Evolutionary conservation across 1,140 invertebrate species (phyloP).

Genomic region (Battus philenor): DNA sequence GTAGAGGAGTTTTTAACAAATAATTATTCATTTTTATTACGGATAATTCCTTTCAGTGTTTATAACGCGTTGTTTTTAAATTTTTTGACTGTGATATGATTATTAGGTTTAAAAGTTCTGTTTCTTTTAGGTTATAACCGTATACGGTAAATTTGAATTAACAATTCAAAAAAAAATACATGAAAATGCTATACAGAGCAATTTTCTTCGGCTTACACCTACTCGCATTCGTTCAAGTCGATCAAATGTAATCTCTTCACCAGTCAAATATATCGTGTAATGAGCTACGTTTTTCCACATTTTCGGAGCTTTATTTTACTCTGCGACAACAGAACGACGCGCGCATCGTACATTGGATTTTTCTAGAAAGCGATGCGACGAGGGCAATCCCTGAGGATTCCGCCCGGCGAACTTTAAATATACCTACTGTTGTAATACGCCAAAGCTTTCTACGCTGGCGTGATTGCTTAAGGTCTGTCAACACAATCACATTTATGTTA

Average conservation of each 20-base stretch:
- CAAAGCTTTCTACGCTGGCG: constrained; percentile 21
- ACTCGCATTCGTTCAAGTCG: constrained; percentile 20
- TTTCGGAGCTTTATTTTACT: constrained; percentile 26
- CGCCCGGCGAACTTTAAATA: constrained; percentile 28
- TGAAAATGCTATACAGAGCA: too few relatives aligned
- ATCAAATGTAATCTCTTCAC: constrained; percentile 26
- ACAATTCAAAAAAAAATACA: too few relatives aligned
- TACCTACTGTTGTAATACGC: constrained; percentile 34
- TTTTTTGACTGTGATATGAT: too few relatives aligned
- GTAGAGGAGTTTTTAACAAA: too few relatives aligned
- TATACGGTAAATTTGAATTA: too few relatives aligned
- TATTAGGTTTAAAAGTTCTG: too few relatives aligned
- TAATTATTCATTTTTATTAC: too few relatives aligned
- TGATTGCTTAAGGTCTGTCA: constrained; percentile 23
- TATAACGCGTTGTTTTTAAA: too few relatives aligned
- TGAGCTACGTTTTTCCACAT: constrained; percentile 30
- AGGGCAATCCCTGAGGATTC: constrained; percentile 45
- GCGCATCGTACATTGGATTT: constrained; percentile 39
- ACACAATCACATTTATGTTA: too few relatives aligned
- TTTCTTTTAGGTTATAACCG: too few relatives aligned
- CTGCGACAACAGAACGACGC: constrained; percentile 22
- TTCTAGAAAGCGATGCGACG: constrained; percentile 32
- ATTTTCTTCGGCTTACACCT: too few relatives aligned
- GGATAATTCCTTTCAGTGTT: too few relatives aligned
- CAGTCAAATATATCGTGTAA: constrained; percentile 21